Evolutionary conservation across 2,888 invertebrate species (phyloP).

Genomic region (Pyrochroa serraticornis): DNA sequence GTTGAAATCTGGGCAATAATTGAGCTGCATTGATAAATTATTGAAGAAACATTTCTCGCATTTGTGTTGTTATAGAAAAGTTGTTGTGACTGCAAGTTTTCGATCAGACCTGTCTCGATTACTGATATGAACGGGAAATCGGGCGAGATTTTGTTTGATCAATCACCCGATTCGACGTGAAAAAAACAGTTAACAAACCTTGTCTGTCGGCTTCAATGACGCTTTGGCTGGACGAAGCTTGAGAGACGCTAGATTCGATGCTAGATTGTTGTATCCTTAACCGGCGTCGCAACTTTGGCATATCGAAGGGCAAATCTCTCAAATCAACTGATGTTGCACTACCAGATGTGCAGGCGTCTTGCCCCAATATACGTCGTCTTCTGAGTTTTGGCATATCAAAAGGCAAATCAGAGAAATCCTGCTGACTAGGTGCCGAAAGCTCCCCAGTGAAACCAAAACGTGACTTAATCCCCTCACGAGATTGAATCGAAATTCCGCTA

Average conservation of each 20-base stretch:
- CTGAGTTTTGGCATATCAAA: constrained; percentile 90
- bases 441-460: constrained; percentile 54
- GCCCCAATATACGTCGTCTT: constrained; percentile 69
- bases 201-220: constrained; percentile 74
- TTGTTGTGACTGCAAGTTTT: too few species aligned
- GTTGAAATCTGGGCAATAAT: too few species aligned
- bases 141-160: constrained; percentile 22
- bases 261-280: constrained; percentile 69
- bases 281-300: constrained; percentile 85
- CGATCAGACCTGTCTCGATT: too few species aligned
- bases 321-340: constrained; percentile 79
- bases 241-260: constrained; percentile 76
- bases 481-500: constrained; percentile 87
- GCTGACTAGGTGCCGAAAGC: constrained; percentile 62
- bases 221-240: constrained; percentile 83
- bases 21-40: too few species aligned
- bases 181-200: constrained; percentile 58
- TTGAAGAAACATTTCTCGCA: too few species aligned
- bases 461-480: constrained; percentile 76
- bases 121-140: constrained; percentile 12
- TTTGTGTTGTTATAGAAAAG: too few species aligned
- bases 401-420: constrained; percentile 79
- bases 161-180: constrained; percentile 12
- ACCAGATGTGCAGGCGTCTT: constrained; percentile 72
- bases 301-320: constrained; percentile 85